Percentiles rank a stretch among this genome's conserved stretches.
Evolutionary conservation across 2,888 invertebrate genomes (phyloP).

Genomic region (Diogma glabrata): DNA sequence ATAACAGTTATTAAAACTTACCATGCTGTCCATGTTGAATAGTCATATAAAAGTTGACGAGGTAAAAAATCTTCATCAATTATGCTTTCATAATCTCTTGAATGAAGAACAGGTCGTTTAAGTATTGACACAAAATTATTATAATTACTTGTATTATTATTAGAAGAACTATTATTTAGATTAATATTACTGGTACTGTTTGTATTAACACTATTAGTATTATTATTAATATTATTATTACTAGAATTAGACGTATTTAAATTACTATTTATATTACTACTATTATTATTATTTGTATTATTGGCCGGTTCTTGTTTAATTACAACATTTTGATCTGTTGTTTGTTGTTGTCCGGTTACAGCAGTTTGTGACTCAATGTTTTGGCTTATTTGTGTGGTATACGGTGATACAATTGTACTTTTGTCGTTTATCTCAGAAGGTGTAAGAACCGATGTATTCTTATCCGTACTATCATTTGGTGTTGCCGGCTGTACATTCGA

Average conservation of each 20-base stretch:
- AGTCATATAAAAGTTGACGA: conserved; percentile 78
- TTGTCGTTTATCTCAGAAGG: conserved; percentile 37
- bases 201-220: neutral
- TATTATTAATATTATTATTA: neutral
- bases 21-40: conserved; percentile 75
- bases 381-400: conserved; percentile 19
- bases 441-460: conserved; percentile 37
- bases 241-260: neutral
- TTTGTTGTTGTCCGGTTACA: conserved; percentile 25
- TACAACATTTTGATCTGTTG: conserved; percentile 24
- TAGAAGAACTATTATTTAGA: conserved; percentile 15
- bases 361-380: conserved; percentile 27
- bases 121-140: conserved; percentile 32
- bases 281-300: conserved; percentile 7
- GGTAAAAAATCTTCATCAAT: conserved; percentile 70
- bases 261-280: neutral
- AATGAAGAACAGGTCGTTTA: conserved; percentile 67
- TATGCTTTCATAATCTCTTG: conserved; percentile 66
- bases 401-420: conserved; percentile 36
- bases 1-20: too few relatives aligned
- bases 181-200: conserved; percentile 9
- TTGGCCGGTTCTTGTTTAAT: conserved; percentile 7
- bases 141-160: conserved; percentile 10
- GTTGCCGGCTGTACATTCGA: conserved; percentile 36
- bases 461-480: conserved; percentile 34